A percentile compares a stretch with the other conserved stretches of the same genome.
phyloP scores from a whole-genome alignment of 2,797 vertebrate genomes.

The Linurgus olivaceus region DNA sequence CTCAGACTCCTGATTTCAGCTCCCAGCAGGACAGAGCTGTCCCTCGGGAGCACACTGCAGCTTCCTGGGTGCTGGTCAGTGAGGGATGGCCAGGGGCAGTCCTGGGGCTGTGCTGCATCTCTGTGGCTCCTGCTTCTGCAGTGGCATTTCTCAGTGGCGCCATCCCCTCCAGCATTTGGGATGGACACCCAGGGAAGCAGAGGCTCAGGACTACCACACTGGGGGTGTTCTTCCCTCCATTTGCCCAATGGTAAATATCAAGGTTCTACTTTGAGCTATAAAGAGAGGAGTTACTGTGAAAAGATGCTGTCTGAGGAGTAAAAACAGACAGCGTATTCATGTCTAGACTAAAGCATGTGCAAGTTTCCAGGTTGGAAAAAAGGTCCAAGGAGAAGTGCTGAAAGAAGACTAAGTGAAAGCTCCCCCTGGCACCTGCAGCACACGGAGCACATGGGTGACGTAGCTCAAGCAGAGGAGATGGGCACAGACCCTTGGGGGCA shows the following conservation, averaged over 20 bases:
- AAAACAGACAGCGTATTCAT: conserved; percentile 51
- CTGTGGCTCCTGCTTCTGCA: neutral
- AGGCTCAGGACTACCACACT: neutral
- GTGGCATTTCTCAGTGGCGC: accelerated
- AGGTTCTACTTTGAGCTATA: neutral
- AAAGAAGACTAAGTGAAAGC: neutral
- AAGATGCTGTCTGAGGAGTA: conserved; percentile 47
- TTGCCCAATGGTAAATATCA: neutral
- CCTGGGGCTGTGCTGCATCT: neutral
- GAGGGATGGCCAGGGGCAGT: neutral
- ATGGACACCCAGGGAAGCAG: neutral
- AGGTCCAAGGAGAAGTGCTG: conserved; percentile 30
- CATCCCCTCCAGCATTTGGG: neutral
- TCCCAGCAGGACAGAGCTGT: neutral
- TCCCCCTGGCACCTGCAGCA: conserved; percentile 15
- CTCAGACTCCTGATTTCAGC: neutral
- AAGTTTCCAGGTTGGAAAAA: conserved; percentile 59
- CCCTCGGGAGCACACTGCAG: neutral
- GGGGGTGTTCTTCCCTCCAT: neutral
- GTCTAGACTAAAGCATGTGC: conserved; percentile 64
- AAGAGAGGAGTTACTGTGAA: conserved; percentile 42
- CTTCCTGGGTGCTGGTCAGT: accelerated
- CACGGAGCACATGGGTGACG: accelerated
- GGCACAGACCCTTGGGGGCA: neutral
- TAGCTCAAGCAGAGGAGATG: neutral